phyloP scores from a whole-genome alignment of 2,888 invertebrate species.

The Girardia tigrina region DNA sequence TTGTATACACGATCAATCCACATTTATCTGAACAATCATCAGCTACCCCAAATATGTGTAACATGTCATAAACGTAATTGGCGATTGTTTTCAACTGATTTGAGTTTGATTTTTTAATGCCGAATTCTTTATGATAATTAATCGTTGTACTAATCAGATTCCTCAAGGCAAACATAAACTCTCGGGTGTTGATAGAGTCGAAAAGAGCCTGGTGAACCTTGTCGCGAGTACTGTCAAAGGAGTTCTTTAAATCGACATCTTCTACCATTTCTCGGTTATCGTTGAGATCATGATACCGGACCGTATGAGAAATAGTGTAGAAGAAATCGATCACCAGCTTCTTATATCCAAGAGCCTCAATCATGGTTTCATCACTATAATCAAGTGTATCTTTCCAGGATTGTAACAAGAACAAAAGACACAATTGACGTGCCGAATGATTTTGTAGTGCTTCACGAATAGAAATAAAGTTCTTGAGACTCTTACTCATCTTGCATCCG shows the following conservation, averaged over 20 bases:
- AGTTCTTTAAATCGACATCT: too few species aligned
- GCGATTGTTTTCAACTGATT: background rate
- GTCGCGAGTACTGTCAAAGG: too few species aligned
- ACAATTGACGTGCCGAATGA: slow-evolving; percentile 61
- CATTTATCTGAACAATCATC: background rate
- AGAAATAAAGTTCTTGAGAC: slow-evolving; percentile 86
- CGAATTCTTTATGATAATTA: background rate
- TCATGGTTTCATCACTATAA: slow-evolving; percentile 87
- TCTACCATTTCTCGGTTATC: too few species aligned
- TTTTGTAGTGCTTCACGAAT: slow-evolving; percentile 75
- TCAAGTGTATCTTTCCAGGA: slow-evolving; percentile 95
- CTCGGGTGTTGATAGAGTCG: background rate
- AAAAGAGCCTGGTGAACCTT: background rate
- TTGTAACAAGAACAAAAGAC: slow-evolving; percentile 82
- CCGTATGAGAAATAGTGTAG: too few species aligned
- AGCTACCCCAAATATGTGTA: background rate
- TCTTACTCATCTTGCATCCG: slow-evolving; percentile 98
- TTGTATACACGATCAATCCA: background rate
- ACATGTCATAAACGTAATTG: background rate
- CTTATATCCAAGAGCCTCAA: slow-evolving; percentile 78
- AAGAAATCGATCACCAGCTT: slow-evolving; percentile 54
- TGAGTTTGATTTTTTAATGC: background rate
- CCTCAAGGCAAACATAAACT: background rate
- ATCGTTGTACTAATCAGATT: background rate
- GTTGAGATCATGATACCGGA: too few species aligned